These are phyloP conservation scores for Bombus affinis DNA, from an alignment of 1,140 invertebrate genomes.

Conservation along the genomic window DNA sequence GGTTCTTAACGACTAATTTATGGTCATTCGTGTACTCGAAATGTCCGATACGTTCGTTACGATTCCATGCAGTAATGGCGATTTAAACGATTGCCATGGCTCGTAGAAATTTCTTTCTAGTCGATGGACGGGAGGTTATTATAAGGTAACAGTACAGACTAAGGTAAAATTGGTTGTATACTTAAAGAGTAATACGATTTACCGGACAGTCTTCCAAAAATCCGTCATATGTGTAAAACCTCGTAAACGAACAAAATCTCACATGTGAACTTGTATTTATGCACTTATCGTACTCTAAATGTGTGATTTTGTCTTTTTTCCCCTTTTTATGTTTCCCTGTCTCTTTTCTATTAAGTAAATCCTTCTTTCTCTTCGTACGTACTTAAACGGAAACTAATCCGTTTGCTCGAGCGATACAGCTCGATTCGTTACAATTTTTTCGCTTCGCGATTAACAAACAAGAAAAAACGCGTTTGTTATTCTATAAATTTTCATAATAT, in stretches of 20 bases:
- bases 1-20: conserved; percentile 15
- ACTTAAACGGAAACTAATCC: neutral
- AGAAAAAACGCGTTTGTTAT: neutral
- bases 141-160: neutral
- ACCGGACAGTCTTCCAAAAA: conserved; percentile 6
- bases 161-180: neutral
- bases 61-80: neutral
- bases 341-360: neutral
- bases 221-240: neutral
- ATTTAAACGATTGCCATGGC: neutral
- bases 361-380: neutral
- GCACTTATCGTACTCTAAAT: no score
- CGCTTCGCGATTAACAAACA: neutral
- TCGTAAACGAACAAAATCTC: neutral
- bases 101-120: neutral
- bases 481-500: neutral
- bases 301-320: neutral
- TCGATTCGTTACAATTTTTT: neutral
- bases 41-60: conserved; percentile 15
- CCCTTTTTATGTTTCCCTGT: neutral
- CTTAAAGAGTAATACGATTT: neutral
- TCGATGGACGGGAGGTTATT: conserved; percentile 23
- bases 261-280: neutral
- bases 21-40: conserved; percentile 3
- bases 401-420: neutral